Evolutionary conservation across 1,140 invertebrate species (phyloP).

Genomic region (Diuraphis noxia): DNA sequence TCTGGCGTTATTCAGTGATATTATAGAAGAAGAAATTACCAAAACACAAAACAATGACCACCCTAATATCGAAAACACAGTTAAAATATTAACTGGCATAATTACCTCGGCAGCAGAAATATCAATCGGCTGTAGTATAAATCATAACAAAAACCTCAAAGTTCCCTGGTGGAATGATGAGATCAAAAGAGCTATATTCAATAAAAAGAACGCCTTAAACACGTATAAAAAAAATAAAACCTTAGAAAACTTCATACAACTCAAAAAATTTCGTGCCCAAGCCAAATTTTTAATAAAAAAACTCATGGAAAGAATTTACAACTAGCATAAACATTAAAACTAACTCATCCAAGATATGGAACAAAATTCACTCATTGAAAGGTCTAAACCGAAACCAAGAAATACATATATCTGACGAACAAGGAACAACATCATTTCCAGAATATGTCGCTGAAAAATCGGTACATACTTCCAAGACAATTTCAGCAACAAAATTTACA

Average conservation of each 20-base stretch:
- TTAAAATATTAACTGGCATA: neutral
- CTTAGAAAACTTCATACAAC: neutral
- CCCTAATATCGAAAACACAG: neutral
- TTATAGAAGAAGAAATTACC: neutral
- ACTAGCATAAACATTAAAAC: neutral
- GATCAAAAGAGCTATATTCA: too few relatives aligned
- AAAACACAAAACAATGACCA: neutral
- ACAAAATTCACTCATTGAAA: too few relatives aligned
- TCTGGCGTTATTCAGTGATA: neutral
- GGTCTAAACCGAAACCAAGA: too few relatives aligned
- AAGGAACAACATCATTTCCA: too few relatives aligned
- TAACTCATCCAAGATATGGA: neutral
- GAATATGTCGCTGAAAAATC: too few relatives aligned
- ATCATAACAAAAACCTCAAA: neutral
- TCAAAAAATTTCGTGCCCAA: neutral
- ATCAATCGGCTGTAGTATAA: neutral
- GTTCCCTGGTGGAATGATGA: neutral
- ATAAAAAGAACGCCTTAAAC: slow-evolving; percentile 8
- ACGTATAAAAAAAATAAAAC: neutral
- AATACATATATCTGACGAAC: too few relatives aligned
- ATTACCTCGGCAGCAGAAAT: neutral
- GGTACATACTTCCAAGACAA: too few relatives aligned
- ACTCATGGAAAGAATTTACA: slow-evolving; percentile 16
- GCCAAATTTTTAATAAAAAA: slow-evolving; percentile 21
- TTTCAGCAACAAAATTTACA: too few relatives aligned